Percentiles rank a stretch among this genome's conserved stretches.
Evolutionary conservation across 2,113 vertebrate genomes (phyloP).

Genomic region (Hippotragus niger): DNA sequence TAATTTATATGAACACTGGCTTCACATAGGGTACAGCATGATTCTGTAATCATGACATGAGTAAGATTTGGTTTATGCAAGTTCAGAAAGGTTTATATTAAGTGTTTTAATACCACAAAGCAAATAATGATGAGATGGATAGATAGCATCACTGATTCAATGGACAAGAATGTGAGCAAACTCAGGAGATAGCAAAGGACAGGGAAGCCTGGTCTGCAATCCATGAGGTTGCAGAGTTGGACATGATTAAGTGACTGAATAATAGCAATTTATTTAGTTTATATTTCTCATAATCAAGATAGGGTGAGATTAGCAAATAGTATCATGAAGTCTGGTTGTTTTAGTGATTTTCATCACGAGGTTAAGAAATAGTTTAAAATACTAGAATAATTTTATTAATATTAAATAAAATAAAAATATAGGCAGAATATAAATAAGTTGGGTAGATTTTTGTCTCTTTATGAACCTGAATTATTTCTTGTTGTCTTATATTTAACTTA

Average conservation of each 20-base stretch:
- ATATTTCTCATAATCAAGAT: neutral
- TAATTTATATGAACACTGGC: neutral
- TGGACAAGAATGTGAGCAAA: neutral
- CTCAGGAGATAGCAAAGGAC: neutral
- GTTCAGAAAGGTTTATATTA: neutral
- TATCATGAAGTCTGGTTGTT: neutral
- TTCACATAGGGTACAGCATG: neutral
- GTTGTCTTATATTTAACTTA: neutral
- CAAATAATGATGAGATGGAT: neutral
- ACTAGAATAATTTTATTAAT: neutral
- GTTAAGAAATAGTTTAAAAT: neutral
- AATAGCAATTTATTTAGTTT: neutral
- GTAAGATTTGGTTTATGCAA: neutral
- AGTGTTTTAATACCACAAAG: neutral
- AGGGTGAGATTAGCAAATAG: neutral
- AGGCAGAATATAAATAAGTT: neutral
- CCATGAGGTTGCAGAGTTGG: neutral
- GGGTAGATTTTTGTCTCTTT: neutral
- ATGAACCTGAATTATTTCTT: neutral
- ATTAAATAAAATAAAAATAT: neutral
- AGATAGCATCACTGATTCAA: neutral
- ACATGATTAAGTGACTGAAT: neutral
- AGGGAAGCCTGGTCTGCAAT: neutral
- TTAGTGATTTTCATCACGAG: neutral
- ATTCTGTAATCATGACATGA: neutral